A percentile compares a stretch with the other conserved stretches of the same genome.
These are phyloP conservation scores for Chiridota heheva DNA, from an alignment of 35 echinoderm and acorn worm genomes.

Conservation along the genomic window DNA sequence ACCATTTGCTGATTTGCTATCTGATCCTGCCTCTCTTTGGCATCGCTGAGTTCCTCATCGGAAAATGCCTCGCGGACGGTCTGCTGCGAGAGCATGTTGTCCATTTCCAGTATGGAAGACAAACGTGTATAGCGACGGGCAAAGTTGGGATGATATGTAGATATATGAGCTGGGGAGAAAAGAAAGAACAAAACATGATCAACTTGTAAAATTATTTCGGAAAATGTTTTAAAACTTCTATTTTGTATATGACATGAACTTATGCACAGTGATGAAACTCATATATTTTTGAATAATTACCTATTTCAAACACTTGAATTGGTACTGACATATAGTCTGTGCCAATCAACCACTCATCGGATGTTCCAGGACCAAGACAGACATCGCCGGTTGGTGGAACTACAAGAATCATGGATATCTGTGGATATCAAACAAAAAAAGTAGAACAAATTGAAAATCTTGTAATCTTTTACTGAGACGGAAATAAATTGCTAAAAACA, in stretches of 20 bases:
- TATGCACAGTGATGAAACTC: neutral
- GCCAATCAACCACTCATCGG: slow-evolving; percentile 74
- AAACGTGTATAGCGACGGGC: slow-evolving; percentile 80
- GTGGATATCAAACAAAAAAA: neutral
- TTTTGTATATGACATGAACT: neutral
- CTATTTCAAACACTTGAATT: slow-evolving; percentile 92
- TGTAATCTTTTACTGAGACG: neutral
- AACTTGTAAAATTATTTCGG: neutral
- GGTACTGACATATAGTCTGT: slow-evolving; percentile 84
- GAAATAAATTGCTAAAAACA: no score
- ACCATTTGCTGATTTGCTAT: slow-evolving; percentile 78
- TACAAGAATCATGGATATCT: slow-evolving; percentile 86
- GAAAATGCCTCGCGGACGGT: slow-evolving; percentile 85
- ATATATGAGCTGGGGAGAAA: slow-evolving; percentile 71
- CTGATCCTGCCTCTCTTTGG: slow-evolving; percentile 84
- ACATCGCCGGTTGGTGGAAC: slow-evolving; percentile 88
- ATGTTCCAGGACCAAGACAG: slow-evolving; percentile 84
- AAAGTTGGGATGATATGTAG: slow-evolving; percentile 91
- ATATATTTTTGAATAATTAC: slow-evolving; percentile 50
- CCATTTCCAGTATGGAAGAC: slow-evolving; percentile 94
- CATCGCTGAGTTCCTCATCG: slow-evolving; percentile 76
- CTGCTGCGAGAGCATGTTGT: slow-evolving; percentile 83
- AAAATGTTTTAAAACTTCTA: neutral
- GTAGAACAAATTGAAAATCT: neutral
- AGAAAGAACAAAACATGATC: neutral